Conservation (phyloP, 2,888 invertebrate genomes). For the Formica aserva region DNA sequence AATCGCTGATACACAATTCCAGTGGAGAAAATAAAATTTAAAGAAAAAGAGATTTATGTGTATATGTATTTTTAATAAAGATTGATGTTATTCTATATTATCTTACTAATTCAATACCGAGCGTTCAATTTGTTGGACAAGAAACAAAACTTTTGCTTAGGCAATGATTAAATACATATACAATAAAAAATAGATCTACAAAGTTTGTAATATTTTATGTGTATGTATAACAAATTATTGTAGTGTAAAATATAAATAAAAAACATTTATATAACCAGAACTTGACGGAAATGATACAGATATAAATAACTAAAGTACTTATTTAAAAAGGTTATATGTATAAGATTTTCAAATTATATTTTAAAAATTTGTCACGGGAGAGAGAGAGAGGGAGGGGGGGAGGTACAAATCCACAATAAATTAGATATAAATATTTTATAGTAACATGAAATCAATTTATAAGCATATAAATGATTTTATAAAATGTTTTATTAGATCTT, state of each 20-base stretch:
- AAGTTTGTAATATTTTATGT: not conserved
- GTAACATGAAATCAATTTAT: not conserved
- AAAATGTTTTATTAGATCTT: not conserved
- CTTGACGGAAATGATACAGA: no score
- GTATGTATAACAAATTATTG: not conserved
- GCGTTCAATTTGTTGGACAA: not conserved
- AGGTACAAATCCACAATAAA: not conserved
- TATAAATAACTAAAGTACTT: no score
- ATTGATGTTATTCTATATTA: not conserved
- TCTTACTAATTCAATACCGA: not conserved
- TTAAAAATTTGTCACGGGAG: not conserved
- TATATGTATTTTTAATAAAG: not conserved
- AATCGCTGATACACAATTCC: not conserved
- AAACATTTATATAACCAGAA: not conserved
- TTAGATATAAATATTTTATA: not conserved
- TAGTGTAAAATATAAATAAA: not conserved
- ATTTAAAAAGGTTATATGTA: no score
- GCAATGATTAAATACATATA: constrained; percentile 5
- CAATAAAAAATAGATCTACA: not conserved
- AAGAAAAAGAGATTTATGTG: not conserved
- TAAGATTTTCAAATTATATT: no score
- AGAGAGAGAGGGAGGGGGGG: no score
- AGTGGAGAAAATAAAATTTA: not conserved
- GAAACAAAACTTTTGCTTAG: not conserved
- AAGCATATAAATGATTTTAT: not conserved